Evolutionary conservation across 2,113 vertebrate species (phyloP).

Genomic region (Chrysochloris asiatica): DNA sequence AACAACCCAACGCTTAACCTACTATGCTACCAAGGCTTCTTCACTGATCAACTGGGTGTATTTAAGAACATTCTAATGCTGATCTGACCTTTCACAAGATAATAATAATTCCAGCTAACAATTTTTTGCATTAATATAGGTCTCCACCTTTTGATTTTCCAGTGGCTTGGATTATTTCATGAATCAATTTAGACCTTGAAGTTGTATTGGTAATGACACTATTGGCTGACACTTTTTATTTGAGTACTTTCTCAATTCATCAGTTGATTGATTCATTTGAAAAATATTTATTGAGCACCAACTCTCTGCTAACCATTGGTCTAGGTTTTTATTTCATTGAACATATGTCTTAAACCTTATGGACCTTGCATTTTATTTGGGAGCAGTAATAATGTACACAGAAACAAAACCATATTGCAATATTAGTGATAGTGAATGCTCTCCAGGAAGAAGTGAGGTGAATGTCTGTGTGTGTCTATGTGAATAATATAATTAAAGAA

Average conservation of each 20-base stretch:
- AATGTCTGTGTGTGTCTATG: accelerated
- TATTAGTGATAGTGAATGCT: not conserved
- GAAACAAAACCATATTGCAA: not conserved
- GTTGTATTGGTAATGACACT: not conserved
- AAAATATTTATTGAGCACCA: not conserved
- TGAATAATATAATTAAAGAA: not conserved
- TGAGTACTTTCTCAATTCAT: not conserved
- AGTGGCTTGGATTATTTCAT: not conserved
- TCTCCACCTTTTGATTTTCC: not conserved
- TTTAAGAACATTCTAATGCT: not conserved
- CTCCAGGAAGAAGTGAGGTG: not conserved
- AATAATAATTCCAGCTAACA: not conserved
- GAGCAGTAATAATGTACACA: not conserved
- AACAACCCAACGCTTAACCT: no score
- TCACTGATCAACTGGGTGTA: no score
- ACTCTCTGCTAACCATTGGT: not conserved
- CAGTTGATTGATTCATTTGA: not conserved
- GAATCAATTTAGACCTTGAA: not conserved
- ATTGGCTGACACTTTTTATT: not conserved
- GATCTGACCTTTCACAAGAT: not conserved
- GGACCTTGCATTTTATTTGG: not conserved
- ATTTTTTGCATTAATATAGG: not conserved
- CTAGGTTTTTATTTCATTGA: not conserved
- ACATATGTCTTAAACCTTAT: not conserved
- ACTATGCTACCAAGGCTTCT: no score